Conservation (phyloP, 2,797 vertebrate species). For the Columba guinea region DNA sequence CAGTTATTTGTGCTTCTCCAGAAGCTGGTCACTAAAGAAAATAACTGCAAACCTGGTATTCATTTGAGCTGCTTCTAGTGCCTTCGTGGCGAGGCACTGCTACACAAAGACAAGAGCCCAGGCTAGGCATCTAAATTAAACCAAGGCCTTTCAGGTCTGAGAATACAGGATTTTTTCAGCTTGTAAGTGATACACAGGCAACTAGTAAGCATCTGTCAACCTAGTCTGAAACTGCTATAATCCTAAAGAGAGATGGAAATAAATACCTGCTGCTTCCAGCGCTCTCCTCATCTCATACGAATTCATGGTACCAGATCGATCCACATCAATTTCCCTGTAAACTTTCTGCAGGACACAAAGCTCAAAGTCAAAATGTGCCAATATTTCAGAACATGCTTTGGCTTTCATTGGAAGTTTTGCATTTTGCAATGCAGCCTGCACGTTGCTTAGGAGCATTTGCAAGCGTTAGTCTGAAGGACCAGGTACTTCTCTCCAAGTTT, state of each 20-base stretch:
- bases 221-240: not conserved
- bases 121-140: not conserved
- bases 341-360: constrained; percentile 77
- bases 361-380: not conserved
- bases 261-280: constrained; percentile 82
- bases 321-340: constrained; percentile 84
- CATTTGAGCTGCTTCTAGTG: not conserved
- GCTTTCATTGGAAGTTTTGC: not conserved
- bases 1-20: not conserved
- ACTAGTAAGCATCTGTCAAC: not conserved
- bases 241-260: not conserved
- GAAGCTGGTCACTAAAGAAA: not conserved
- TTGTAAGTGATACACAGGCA: not conserved
- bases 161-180: not conserved
- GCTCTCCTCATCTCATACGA: constrained; percentile 86
- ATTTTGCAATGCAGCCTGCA: not conserved
- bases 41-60: not conserved
- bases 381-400: not conserved
- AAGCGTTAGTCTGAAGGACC: not conserved
- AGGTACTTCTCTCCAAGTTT: rapidly evolving
- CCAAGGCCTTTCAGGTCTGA: not conserved
- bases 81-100: not conserved
- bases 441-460: not conserved
- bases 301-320: constrained; percentile 90
- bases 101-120: not conserved